phyloP scores from a whole-genome alignment of 2,113 vertebrate genomes.

The Chelonoidis abingdonii region DNA sequence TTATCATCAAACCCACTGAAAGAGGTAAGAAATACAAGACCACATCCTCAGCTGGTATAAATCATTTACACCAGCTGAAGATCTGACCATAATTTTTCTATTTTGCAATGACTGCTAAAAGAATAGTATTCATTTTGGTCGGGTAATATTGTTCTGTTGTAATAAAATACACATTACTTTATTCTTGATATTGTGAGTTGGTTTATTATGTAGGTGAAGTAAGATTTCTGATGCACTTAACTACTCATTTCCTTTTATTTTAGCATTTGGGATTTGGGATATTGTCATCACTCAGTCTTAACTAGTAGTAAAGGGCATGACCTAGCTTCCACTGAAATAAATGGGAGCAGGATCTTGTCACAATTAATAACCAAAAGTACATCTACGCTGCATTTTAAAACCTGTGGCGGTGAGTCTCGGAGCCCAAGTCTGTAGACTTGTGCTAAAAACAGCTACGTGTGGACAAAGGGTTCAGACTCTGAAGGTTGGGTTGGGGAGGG shows the following conservation, averaged over 20 bases:
- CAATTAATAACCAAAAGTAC: background rate
- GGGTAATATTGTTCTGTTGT: background rate
- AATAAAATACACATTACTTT: background rate
- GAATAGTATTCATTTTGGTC: background rate
- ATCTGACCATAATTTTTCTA: background rate
- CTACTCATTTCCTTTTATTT: background rate
- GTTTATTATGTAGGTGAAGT: background rate
- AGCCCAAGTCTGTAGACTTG: background rate
- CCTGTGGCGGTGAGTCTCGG: background rate
- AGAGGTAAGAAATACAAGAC: conserved; percentile 79
- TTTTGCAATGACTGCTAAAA: background rate
- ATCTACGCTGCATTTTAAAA: background rate
- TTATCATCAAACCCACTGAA: conserved; percentile 86
- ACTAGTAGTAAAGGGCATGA: background rate
- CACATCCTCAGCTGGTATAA: background rate
- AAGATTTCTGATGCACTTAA: background rate
- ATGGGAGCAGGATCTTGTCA: background rate
- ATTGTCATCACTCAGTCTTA: background rate
- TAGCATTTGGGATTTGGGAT: background rate
- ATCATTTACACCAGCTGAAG: background rate
- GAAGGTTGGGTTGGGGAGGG: background rate
- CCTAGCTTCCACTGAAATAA: background rate
- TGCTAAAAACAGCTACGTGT: background rate
- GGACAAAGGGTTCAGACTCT: background rate
- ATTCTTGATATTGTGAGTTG: background rate